Percentiles rank a stretch among this genome's conserved stretches.
phyloP scores from a whole-genome alignment of 2,888 invertebrate genomes.

The Operophtera brumata region DNA sequence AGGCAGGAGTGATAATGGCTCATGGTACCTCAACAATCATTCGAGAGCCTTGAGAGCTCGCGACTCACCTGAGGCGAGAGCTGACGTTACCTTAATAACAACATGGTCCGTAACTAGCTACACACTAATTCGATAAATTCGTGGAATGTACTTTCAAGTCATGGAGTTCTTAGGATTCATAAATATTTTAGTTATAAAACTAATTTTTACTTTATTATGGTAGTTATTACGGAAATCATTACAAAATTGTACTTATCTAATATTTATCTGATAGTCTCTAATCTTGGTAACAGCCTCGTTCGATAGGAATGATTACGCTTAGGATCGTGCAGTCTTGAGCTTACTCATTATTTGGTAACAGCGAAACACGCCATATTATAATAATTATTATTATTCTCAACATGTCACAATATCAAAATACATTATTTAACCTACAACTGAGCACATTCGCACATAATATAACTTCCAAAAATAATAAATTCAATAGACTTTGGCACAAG shows the following conservation, averaged over 20 bases:
- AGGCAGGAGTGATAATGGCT: too few species aligned
- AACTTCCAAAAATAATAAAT: slow-evolving; percentile 20
- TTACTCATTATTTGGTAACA: not conserved
- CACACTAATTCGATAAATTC: slow-evolving; percentile 40
- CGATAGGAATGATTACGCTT: slow-evolving; percentile 5
- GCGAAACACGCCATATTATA: not conserved
- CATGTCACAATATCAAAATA: not conserved
- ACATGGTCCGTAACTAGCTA: too few species aligned
- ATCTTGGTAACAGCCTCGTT: slow-evolving; percentile 11
- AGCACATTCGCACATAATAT: slow-evolving; percentile 1
- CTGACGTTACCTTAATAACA: too few species aligned
- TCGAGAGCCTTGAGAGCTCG: too few species aligned
- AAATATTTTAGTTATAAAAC: slow-evolving; percentile 9
- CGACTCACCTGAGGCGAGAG: too few species aligned
- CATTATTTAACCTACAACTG: not conserved
- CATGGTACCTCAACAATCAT: too few species aligned
- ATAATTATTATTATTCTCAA: not conserved
- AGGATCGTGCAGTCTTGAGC: slow-evolving; percentile 1
- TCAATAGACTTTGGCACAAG: not conserved
- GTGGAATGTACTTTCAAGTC: slow-evolving; percentile 71
- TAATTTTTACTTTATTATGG: slow-evolving; percentile 9
- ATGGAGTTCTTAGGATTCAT: slow-evolving; percentile 53
- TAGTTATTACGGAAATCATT: slow-evolving; percentile 7
- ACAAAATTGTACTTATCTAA: slow-evolving; percentile 6
- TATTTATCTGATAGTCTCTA: not conserved